Evolutionary conservation across 2,888 invertebrate species (phyloP).

Genomic region (Calephelis perditalis): DNA sequence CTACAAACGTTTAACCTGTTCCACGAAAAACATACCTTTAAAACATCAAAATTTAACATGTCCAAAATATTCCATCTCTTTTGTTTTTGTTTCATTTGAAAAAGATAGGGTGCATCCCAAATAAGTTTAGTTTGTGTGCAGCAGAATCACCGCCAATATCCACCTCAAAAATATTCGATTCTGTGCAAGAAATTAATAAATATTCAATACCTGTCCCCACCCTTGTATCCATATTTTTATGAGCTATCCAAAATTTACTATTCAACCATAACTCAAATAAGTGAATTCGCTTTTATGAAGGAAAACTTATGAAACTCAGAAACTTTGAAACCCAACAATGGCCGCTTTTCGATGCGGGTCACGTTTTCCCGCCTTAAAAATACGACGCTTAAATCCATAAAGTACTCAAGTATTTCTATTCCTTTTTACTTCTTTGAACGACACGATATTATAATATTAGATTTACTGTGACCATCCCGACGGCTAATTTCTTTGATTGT

Average conservation of each 20-base stretch:
- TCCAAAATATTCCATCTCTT: too few relatives aligned
- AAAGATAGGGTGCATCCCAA: too few relatives aligned
- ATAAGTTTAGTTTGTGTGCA: too few relatives aligned
- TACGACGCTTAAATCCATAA: slow-evolving; percentile 72
- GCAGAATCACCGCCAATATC: too few relatives aligned
- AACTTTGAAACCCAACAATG: slow-evolving; percentile 67
- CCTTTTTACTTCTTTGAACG: slow-evolving; percentile 53
- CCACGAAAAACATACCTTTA: too few relatives aligned
- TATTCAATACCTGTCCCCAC: slow-evolving; percentile 51
- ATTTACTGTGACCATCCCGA: slow-evolving; percentile 34
- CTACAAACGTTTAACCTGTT: too few relatives aligned
- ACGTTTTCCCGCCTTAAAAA: slow-evolving; percentile 74
- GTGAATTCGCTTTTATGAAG: slow-evolving; percentile 62
- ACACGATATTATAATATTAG: slow-evolving; percentile 58
- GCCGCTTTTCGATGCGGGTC: slow-evolving; percentile 53
- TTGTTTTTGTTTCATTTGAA: too few relatives aligned
- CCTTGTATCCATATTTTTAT: slow-evolving; percentile 43
- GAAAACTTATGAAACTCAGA: slow-evolving; percentile 47
- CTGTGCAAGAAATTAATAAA: background rate
- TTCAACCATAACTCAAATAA: slow-evolving; percentile 62
- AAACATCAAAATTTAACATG: too few relatives aligned
- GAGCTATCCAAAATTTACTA: slow-evolving; percentile 58
- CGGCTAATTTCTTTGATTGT: slow-evolving; percentile 24
- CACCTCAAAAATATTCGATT: too few relatives aligned
- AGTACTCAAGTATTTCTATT: slow-evolving; percentile 71